These are phyloP conservation scores for Pyrgus malvae DNA, from an alignment of 2,888 invertebrate genomes.

Conservation along the genomic window DNA sequence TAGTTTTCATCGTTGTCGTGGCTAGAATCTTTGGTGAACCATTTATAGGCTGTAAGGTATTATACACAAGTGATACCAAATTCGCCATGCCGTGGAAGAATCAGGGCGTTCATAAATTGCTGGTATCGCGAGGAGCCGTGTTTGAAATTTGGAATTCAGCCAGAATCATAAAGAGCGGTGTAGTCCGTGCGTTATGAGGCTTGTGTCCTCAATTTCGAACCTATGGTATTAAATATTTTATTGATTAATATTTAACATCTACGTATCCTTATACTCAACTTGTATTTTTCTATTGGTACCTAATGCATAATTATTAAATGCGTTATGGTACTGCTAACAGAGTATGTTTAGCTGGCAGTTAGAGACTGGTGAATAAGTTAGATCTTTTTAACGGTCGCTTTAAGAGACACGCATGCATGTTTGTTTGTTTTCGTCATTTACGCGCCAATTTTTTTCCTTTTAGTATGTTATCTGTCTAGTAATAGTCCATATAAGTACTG, in stretches of 20 bases:
- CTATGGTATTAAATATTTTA: constrained; percentile 57
- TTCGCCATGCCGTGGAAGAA: constrained; percentile 37
- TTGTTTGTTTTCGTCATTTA: no score
- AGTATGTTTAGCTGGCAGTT: not conserved
- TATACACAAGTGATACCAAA: not conserved
- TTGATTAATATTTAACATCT: constrained; percentile 37
- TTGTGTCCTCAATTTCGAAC: constrained; percentile 61
- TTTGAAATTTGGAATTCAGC: constrained; percentile 64
- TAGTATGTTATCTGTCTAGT: no score
- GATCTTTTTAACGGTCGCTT: no score
- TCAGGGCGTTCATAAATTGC: constrained; percentile 53
- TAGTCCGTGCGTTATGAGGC: constrained; percentile 58
- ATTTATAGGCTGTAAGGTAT: not conserved
- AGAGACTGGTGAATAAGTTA: not conserved
- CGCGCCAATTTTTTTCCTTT: no score
- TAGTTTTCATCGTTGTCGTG: not conserved
- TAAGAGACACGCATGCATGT: no score
- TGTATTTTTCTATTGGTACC: constrained; percentile 9
- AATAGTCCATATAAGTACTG: no score
- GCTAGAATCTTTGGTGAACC: not conserved
- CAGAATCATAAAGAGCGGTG: constrained; percentile 59
- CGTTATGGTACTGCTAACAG: no score
- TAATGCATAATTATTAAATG: no score
- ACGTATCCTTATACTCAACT: not conserved
- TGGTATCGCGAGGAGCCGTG: constrained; percentile 49